A percentile compares a stretch with the other conserved stretches of the same genome.
Conservation (phyloP, 2,888 invertebrate genomes). For the Noctua comes region DNA sequence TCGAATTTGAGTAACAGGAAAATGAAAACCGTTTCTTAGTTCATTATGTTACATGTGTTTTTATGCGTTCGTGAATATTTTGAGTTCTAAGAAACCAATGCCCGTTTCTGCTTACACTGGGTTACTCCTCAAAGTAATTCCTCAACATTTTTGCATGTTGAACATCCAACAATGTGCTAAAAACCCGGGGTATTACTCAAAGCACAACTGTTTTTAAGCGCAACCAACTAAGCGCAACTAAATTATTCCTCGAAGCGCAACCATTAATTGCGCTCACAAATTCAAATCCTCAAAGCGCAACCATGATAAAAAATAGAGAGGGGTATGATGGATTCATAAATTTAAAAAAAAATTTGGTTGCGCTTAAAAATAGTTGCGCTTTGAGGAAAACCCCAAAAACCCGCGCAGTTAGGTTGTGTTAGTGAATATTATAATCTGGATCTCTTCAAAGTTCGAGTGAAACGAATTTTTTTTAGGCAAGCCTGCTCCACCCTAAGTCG, state of each 20-base stretch:
- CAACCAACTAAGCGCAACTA: too few species aligned
- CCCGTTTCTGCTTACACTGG: neutral
- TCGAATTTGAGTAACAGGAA: conserved; percentile 1
- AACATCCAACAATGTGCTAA: neutral
- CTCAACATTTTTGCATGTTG: neutral
- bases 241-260: too few species aligned
- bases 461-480: neutral
- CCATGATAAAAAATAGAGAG: too few species aligned
- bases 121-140: neutral
- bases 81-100: neutral
- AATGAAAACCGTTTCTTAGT: neutral
- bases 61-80: neutral
- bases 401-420: neutral
- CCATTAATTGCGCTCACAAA: too few species aligned
- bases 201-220: too few species aligned
- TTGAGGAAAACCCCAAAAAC: neutral
- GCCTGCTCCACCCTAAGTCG: neutral
- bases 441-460: neutral
- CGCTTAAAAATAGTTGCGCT: too few species aligned
- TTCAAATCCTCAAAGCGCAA: too few species aligned
- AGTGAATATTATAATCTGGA: neutral
- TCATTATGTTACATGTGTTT: neutral
- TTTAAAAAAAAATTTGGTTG: too few species aligned
- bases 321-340: too few species aligned
- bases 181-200: too few species aligned